Evolutionary conservation across 1,140 invertebrate species (phyloP).

Genomic region (Cardiocondyla obscurior): DNA sequence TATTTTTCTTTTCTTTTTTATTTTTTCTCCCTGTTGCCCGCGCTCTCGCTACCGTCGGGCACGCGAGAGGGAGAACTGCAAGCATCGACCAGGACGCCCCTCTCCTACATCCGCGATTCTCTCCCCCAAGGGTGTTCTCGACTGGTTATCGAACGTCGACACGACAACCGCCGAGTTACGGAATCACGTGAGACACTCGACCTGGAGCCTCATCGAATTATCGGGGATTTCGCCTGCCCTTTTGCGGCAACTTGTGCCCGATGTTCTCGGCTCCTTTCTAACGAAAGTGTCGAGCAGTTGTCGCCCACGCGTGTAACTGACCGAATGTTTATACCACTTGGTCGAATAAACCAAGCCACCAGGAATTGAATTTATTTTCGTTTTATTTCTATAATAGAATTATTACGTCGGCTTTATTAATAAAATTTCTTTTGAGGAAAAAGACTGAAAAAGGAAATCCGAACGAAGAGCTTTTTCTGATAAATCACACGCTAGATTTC

Average conservation of each 20-base stretch:
- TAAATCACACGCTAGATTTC: not conserved
- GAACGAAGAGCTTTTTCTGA: no score
- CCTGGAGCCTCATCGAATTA: constrained; percentile 50
- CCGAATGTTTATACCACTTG: not conserved
- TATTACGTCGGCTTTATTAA: not conserved
- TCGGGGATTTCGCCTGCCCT: constrained; percentile 38
- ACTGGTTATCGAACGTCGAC: constrained; percentile 46
- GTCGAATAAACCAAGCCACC: not conserved
- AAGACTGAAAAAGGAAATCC: no score
- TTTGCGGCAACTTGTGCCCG: constrained; percentile 22
- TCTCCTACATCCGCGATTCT: constrained; percentile 35
- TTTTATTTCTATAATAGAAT: not conserved
- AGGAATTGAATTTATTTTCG: not conserved
- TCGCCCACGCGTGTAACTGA: not conserved
- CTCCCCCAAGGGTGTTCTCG: constrained; percentile 48
- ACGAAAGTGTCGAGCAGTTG: not conserved
- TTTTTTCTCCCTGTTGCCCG: not conserved
- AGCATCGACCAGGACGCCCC: constrained; percentile 28
- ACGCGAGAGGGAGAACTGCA: constrained; percentile 31
- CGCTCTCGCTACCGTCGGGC: not conserved
- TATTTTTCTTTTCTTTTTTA: constrained; percentile 8
- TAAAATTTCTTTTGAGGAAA: no score
- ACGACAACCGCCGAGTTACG: constrained; percentile 48
- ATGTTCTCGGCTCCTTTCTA: constrained; percentile 18
- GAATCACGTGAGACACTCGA: constrained; percentile 51